These are phyloP conservation scores for Amiota minor DNA, from an alignment of 2,888 invertebrate species.

Conservation along the genomic window DNA sequence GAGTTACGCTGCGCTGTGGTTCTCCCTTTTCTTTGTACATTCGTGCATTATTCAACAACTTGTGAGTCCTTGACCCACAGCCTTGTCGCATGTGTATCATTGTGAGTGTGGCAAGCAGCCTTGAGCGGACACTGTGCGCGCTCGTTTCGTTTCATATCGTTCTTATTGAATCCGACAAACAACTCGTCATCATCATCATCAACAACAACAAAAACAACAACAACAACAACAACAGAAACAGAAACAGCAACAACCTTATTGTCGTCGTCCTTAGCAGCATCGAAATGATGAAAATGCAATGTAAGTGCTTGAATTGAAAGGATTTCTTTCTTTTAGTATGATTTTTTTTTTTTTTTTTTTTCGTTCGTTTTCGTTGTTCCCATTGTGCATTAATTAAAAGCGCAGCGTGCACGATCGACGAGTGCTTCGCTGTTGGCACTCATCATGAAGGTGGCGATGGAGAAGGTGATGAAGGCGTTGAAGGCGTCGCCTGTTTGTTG, in stretches of 20 bases:
- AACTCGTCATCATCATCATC: neutral
- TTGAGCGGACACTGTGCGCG: constrained; percentile 6
- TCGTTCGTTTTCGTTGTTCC: constrained; percentile 32
- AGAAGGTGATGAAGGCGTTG: neutral
- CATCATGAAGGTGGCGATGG: constrained; percentile 51
- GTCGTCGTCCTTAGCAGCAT: no score
- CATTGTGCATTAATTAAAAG: constrained; percentile 66
- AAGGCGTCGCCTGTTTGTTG: constrained; percentile 57
- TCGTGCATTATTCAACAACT: neutral
- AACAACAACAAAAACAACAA: constrained; percentile 11
- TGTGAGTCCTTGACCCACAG: constrained; percentile 24
- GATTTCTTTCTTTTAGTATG: no score
- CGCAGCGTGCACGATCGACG: constrained; percentile 6
- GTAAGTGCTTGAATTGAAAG: neutral
- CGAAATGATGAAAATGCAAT: constrained; percentile 4
- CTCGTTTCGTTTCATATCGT: neutral
- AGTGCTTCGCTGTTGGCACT: neutral
- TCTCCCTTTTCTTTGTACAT: neutral
- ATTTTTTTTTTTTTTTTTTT: neutral
- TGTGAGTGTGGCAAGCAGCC: neutral
- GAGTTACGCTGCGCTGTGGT: neutral
- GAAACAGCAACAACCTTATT: constrained; percentile 4
- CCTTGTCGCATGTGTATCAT: constrained; percentile 4
- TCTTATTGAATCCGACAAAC: constrained; percentile 1
- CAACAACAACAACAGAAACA: neutral